Evolutionary conservation across 2,797 vertebrate genomes (phyloP), one percentile per base, ranked within the genome.

Genomic region (Pangasius larnaudii): DNA sequence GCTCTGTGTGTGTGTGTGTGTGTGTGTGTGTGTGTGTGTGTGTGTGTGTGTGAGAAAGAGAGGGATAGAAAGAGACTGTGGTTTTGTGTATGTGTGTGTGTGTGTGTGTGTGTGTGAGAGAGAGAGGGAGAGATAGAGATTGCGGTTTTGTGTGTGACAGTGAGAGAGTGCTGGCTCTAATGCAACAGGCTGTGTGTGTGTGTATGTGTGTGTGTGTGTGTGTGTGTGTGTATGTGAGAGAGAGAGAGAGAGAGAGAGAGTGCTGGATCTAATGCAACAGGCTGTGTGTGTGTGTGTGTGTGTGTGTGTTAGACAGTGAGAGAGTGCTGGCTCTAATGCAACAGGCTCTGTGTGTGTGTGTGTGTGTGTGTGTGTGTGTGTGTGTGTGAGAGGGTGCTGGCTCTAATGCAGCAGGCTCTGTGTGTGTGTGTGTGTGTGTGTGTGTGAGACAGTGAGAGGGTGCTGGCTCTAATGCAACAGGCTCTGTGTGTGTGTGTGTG

Each of bases 1-100:
- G 39, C 39, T 42, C 39, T 77, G 74, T 77, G 42, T 75, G 13
- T 39, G n/a, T 98, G 97, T 98, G 97, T 97, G 33, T 81, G 36
- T 59, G 77, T 80, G 77, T 42, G 42, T 51, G 83, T 88, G 84
- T 72, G 87, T 56, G 36, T 72, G 49, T 82, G 81, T 90, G 91
- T 88, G 87, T 91, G 59, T 93, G 91, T 92, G 51, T 86, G 74
- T 58, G n/a, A 22, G 19, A 24, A 3, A 36, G 67, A 69, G 30
- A 18, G 14, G 2, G n/a, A 27, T 91, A 95, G 94, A 96, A 94
- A 95, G 93, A 80, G 84, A 83, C 85, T 42, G 42, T 42, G 42
- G 42, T 42, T 42, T 42, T 42, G 42, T 51, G 83, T 88, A 82
- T 72, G 87, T 56, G 36, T 72, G 49, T 82, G 81, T 90, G 91